A percentile compares a stretch with the other conserved stretches of the same genome.
Evolutionary conservation across 2,113 vertebrate species (phyloP).

Genomic region (Bungarus multicinctus): DNA sequence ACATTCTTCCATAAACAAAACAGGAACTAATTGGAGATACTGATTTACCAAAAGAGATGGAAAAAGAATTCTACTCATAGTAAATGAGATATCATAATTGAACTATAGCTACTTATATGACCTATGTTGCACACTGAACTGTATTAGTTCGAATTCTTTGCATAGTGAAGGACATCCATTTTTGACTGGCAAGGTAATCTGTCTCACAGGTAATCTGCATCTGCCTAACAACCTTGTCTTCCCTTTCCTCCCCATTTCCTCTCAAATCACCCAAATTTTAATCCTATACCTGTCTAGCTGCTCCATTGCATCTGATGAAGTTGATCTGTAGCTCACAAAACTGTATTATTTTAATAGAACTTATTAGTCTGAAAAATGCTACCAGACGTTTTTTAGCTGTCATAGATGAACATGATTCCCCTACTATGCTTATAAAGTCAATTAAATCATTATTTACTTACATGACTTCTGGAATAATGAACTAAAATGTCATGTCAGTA

Average conservation of each 20-base stretch:
- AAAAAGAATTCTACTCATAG: neutral
- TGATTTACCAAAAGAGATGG: neutral
- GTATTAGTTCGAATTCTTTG: neutral
- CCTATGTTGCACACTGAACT: neutral
- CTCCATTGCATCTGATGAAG: neutral
- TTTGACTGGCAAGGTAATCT: neutral
- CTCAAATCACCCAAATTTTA: neutral
- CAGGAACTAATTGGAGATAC: neutral
- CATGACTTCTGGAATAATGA: neutral
- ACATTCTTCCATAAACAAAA: neutral
- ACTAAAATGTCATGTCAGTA: neutral
- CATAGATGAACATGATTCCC: neutral
- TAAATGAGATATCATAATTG: neutral
- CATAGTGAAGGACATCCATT: neutral
- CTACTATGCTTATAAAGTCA: neutral
- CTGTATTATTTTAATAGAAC: neutral
- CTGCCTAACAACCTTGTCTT: neutral
- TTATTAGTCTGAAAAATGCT: neutral
- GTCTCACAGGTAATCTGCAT: neutral
- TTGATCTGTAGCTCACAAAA: neutral
- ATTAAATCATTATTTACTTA: neutral
- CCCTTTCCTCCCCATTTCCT: neutral
- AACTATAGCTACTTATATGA: neutral
- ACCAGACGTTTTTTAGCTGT: neutral
- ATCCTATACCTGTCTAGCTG: neutral